Evolutionary conservation across 2,797 vertebrate genomes (phyloP), one percentile per base, ranked within the genome.

Genomic region (Petrocephalus sullivani): DNA sequence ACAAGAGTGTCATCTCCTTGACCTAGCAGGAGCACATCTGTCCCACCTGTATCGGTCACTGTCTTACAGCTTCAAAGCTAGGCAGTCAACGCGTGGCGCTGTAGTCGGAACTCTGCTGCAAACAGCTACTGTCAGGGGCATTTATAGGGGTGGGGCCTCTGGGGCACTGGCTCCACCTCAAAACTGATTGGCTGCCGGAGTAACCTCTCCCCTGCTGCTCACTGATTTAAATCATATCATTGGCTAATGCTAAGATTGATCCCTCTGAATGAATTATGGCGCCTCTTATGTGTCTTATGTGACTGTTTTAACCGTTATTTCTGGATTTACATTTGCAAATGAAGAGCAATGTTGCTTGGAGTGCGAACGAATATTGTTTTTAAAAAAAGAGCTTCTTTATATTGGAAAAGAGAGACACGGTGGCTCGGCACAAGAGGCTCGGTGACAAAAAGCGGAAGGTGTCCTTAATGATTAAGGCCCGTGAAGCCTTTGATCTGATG

Each of bases 401-500:
- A 19, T 37, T 57, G 56, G 54, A 57, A 83, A 53, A 83, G 6
- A 64, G 14, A 8, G 51, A 85, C 23, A 57, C 28, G 28, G 28
- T 28, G 28, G 28, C 28, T 28, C 28, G 28, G 28, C 28, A 28
- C 28, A 37, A 85, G 37, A 41, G 23, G 12, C 53, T 57, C 53
- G n/a, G 1, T 9, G 12, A 23, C 19, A 85, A 85, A 85, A 51
- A 16, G 83, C 57, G 9, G 28, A 83, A 49, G 41, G 4, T 2
- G 21, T 83, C 21, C 46, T 83, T 53, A 53, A 82, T 85, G 51
- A 94, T 89, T 92, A 57, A n/a, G 21, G 5, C 51, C 54, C 57
- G 33, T 85, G 16, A 93, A 91, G 92, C 94, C 93, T 93, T 93
- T 93, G 93, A 95, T 95, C 94, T 85, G 33, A 86, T 86, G 89